Evolutionary conservation across 2,888 invertebrate species (phyloP).

Genomic region (Diarsia brunnea): DNA sequence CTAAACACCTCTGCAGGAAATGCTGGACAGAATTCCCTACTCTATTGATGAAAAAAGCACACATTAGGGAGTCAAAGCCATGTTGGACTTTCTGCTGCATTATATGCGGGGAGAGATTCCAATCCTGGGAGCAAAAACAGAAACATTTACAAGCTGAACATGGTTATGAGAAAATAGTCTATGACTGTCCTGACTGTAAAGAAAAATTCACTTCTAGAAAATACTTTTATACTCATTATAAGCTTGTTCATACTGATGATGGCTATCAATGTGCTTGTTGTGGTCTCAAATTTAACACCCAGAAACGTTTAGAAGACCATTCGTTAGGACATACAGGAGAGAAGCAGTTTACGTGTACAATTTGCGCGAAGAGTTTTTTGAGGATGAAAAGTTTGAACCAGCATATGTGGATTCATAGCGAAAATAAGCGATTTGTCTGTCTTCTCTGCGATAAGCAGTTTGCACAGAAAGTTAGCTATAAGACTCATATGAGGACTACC

Average conservation of each 20-base stretch:
- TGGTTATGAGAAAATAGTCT: conserved; percentile 72
- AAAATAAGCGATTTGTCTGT: conserved; percentile 81
- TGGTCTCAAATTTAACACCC: conserved; percentile 77
- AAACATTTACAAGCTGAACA: conserved; percentile 79
- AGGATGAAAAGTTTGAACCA: conserved; percentile 85
- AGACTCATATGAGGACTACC: conserved; percentile 78
- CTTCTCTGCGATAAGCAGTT: conserved; percentile 82
- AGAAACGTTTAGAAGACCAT: conserved; percentile 81
- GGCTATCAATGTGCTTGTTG: conserved; percentile 79
- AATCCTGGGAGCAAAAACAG: conserved; percentile 83
- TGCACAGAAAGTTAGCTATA: conserved; percentile 84
- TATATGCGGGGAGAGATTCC: conserved; percentile 81
- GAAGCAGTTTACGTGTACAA: conserved; percentile 83
- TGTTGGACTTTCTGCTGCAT: conserved; percentile 83
- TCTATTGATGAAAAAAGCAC: conserved; percentile 75
- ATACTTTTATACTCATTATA: conserved; percentile 81
- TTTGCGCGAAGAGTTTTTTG: conserved; percentile 88
- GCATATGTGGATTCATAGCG: conserved; percentile 86
- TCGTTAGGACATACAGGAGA: conserved; percentile 87
- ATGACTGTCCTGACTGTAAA: conserved; percentile 81
- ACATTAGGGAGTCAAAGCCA: conserved; percentile 74
- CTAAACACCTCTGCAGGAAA: conserved; percentile 78
- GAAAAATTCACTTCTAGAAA: conserved; percentile 75
- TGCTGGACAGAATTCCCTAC: conserved; percentile 83
- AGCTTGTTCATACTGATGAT: conserved; percentile 79